Percentiles rank a stretch among this genome's conserved stretches.
Conservation (phyloP, 2,888 invertebrate species). For the Hanleya hanleyi region DNA sequence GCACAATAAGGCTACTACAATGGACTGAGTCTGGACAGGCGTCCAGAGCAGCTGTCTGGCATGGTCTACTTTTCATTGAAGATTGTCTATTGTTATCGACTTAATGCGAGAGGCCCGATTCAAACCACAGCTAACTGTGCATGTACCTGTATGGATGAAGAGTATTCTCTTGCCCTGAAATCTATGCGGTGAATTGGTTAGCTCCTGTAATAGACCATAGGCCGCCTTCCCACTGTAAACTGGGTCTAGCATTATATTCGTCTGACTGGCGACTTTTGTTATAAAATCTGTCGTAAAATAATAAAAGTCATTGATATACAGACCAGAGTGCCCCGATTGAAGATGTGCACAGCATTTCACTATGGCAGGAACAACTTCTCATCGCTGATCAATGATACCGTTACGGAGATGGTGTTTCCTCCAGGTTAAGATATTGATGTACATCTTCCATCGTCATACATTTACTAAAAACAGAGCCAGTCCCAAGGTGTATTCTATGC, state of each 20-base stretch:
- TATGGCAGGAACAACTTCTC: no score
- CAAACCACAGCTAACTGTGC: not conserved
- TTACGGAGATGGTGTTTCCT: no score
- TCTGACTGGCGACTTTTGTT: not conserved
- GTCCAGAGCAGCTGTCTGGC: no score
- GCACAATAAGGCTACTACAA: no score
- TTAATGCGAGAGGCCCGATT: not conserved
- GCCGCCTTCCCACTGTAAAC: conserved; percentile 66
- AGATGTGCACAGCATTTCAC: no score
- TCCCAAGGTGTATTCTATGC: no score
- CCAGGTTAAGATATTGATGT: no score
- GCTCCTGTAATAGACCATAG: conserved; percentile 53
- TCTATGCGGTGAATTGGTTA: conserved; percentile 46
- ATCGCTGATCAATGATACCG: no score
- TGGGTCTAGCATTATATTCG: conserved; percentile 54
- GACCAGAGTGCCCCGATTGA: not conserved
- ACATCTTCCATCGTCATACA: no score
- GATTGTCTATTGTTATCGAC: not conserved
- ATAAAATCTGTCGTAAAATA: not conserved
- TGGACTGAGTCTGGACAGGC: no score
- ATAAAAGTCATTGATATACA: not conserved
- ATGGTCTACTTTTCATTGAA: not conserved
- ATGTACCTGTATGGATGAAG: conserved; percentile 62
- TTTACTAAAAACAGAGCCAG: no score
- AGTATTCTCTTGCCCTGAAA: conserved; percentile 58